These are phyloP conservation scores for Polydrusus pterygomalis DNA, from an alignment of 2,888 invertebrate genomes.

Conservation along the genomic window DNA sequence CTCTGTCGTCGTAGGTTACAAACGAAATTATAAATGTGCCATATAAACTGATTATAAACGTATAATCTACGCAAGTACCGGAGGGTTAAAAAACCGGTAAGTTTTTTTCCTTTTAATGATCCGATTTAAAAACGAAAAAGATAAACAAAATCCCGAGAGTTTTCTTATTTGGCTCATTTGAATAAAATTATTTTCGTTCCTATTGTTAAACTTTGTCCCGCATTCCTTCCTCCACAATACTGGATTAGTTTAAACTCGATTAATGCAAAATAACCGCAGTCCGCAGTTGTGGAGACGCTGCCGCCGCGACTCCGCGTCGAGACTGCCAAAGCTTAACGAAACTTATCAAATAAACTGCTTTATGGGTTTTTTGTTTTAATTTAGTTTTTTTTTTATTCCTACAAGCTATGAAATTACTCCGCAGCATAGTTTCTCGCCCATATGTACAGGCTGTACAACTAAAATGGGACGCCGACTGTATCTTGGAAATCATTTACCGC, in stretches of 20 bases:
- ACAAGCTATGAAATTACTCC: no score
- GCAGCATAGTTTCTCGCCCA: no score
- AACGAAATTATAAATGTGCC: no score
- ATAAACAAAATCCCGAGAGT: not conserved
- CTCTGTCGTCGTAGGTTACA: no score
- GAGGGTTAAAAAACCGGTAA: no score
- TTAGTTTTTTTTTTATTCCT: not conserved
- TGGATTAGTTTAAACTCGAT: conserved; percentile 18
- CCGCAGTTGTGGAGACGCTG: conserved; percentile 1
- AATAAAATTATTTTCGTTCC: conserved; percentile 11
- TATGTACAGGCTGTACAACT: no score
- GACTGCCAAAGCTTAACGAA: not conserved
- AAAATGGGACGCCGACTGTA: no score
- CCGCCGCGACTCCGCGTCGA: no score
- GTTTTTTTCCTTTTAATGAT: no score
- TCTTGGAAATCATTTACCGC: no score
- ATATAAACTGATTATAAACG: no score
- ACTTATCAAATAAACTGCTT: conserved; percentile 16
- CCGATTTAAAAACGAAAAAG: not conserved
- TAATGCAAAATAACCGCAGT: conserved; percentile 21
- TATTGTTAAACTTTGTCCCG: conserved; percentile 8
- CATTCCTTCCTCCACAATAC: not conserved
- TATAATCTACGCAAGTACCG: no score
- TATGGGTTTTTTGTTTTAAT: not conserved
- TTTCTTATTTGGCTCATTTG: not conserved